Percentiles rank a stretch among this genome's conserved stretches.
Conservation (phyloP, 2,113 vertebrate genomes). For the Papio anubis region DNA sequence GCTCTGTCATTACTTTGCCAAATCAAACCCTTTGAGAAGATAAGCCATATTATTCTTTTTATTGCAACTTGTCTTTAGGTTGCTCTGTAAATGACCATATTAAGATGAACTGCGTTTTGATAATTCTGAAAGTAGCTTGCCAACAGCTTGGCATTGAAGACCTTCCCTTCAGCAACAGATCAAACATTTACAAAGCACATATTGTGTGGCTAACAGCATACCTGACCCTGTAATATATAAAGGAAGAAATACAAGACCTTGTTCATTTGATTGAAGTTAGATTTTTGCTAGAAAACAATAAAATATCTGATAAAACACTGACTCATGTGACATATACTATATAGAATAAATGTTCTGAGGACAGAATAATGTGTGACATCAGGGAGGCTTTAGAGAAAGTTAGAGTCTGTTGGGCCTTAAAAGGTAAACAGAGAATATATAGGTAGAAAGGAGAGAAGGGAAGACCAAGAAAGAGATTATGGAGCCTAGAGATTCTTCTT, state of each 20-base stretch:
- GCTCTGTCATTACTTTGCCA: not conserved
- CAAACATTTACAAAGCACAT: not conserved
- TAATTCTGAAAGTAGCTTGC: not conserved
- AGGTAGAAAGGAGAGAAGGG: not conserved
- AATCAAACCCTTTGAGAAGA: constrained; percentile 8
- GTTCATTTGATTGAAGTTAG: not conserved
- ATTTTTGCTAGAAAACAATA: constrained; percentile 19
- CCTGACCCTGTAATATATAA: not conserved
- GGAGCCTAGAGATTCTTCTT: not conserved
- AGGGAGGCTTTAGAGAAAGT: not conserved
- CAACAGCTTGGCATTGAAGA: not conserved
- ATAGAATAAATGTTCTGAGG: not conserved
- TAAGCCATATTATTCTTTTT: not conserved
- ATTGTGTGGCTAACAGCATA: not conserved
- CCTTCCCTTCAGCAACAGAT: not conserved
- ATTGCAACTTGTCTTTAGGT: not conserved
- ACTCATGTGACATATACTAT: not conserved
- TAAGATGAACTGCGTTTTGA: constrained; percentile 3
- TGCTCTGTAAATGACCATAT: not conserved
- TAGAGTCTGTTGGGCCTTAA: not conserved
- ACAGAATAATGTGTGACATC: not conserved
- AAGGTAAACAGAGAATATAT: not conserved
- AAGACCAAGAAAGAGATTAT: not conserved
- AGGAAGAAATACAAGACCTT: not conserved
- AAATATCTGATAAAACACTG: not conserved